Percentiles rank a stretch among this genome's conserved stretches.
phyloP scores from a whole-genome alignment of 2,888 invertebrate species.

The Cheilosia grossa region DNA sequence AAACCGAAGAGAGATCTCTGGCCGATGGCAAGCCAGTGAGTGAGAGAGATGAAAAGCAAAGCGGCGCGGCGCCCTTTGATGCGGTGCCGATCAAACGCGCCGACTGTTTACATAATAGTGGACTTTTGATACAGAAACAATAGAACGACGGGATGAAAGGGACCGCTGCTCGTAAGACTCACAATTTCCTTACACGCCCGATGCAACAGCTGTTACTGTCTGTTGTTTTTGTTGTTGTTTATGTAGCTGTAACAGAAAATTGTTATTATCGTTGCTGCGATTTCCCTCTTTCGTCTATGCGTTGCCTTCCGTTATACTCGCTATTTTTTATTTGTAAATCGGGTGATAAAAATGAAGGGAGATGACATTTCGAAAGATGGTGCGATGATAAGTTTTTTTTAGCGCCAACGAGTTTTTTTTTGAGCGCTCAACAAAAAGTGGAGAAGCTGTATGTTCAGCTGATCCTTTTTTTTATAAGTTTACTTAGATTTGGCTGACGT shows the following conservation, averaged over 20 bases:
- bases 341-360: background rate
- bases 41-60: constrained; percentile 24
- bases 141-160: constrained; percentile 84
- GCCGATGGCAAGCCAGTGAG: constrained; percentile 3
- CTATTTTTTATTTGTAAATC: background rate
- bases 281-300: background rate
- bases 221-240: constrained; percentile 16
- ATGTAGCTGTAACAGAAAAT: background rate
- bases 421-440: background rate
- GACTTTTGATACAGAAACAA: constrained; percentile 86
- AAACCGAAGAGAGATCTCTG: constrained; percentile 39
- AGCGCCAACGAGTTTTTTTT: background rate
- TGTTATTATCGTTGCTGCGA: constrained; percentile 16
- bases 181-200: constrained; percentile 66
- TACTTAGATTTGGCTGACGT: too few relatives aligned
- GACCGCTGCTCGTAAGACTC: constrained; percentile 76
- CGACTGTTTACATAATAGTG: constrained; percentile 89
- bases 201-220: constrained; percentile 68
- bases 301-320: background rate
- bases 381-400: background rate
- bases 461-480: too few relatives aligned
- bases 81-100: constrained; percentile 86
- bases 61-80: constrained; percentile 79
- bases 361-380: too few relatives aligned
- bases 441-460: too few relatives aligned